Base-by-base conservation (phyloP, 2,797 vertebrate species). In the Danio albolineatus region DNA sequence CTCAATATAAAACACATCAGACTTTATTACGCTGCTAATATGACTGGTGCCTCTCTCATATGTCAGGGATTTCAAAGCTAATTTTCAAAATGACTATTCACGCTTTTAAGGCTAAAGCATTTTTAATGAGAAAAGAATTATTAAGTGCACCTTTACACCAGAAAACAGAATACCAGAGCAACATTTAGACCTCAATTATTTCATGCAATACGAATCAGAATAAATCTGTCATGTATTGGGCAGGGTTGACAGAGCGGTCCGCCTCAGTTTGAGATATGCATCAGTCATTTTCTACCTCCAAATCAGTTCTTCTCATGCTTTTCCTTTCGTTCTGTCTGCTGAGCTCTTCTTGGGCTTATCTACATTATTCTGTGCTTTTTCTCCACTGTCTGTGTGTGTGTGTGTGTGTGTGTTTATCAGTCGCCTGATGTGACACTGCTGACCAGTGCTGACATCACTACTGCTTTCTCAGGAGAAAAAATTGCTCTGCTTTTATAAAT, bases 361-460 rank as follows among this genome's bases (percentile, higher is more conserved):
- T 62, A 46, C 61, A 64, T 80, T 73, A 74, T 73, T 76, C 36
- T 62, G n/a, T 72, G 21, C 28, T 44, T 54, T 69, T 77, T 65
- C 67, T 19, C 9, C 57, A 38, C 70, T 74, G 43, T 74, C 57
- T 77, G 51, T 76, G 21, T 61, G 49, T 65, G 54, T 80, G 78
- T 72, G 56, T 72, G 54, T 80, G 78, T 72, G 56, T 72, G 48
- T 76, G 54, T 73, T 73, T 73, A 72, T 75, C 62, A 70, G 77
- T 82, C 53, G 74, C 74, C 84, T 85, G 57, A 78, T 78, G 75
- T 85, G 81, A 83, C 81, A 85, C 39, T 83, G 80, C 85, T 84
- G 80, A 84, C 78, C 78, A 73, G 41, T 81, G 81, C 83, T 86
- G 85, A 86, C 78, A 84, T 82, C 74, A 82, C 65, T 74, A 69